Evolutionary conservation across 2,797 vertebrate species (phyloP), one percentile per base, ranked within the genome.

Genomic region (Danionella dracula): DNA sequence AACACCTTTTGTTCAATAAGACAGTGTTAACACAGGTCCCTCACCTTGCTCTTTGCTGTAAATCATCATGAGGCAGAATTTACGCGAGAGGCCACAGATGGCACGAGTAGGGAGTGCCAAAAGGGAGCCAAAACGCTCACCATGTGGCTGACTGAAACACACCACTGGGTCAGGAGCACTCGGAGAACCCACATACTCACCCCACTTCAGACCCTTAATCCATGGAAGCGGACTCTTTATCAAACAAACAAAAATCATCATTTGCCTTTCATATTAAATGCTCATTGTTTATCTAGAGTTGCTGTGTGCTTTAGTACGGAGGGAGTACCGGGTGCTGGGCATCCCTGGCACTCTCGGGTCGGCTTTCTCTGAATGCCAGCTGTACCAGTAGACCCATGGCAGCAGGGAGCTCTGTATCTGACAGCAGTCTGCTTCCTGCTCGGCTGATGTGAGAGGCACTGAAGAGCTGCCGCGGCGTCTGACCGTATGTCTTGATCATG

Each of bases 41-140:
- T 27, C 87, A 98, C 96, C 97, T 88, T 99, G 95, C 70, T 99
- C 96, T 75, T 99, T 99, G 89, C 96, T 99, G 77, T 99, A 99
- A 63, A 94, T 95, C 95, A 99, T 95, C 92, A 99, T 91, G 65
- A 99, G 94, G 84, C 97, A 99, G 87, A 99, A 99, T 66, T 96
- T 97, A 77, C 76, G 84, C 21, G 94, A 95, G 71, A 99, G 88
- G 23, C 94, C 97, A 5, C 97, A 99, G 79, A 99, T 92, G 16
- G 96, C 95, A 68, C 92, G 90, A 7, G 96, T 99, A 1, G 97
- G 97, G 61, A 99, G 85, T 50, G 97, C 94, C 68, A 98, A 91
- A 61, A 99, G 88, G 19, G 91, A 93, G 9, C 94, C 97, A 37
- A 99, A 96, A 17, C 90, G 81, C 78, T 99, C 96, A 27, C 95